phyloP scores from a whole-genome alignment of 1,140 invertebrate species.

The Psix sp. region DNA sequence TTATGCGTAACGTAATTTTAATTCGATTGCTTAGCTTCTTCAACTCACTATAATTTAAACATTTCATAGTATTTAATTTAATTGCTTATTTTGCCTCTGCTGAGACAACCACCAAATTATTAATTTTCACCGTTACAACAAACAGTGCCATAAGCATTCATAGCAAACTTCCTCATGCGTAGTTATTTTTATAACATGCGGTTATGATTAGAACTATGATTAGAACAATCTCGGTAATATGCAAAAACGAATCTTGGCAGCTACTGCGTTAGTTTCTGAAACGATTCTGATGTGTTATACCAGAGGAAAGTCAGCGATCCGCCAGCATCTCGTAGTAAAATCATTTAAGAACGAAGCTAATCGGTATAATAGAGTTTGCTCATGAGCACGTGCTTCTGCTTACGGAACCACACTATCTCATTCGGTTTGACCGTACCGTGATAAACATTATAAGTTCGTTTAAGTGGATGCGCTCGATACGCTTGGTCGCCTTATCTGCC shows the following conservation, averaged over 20 bases:
- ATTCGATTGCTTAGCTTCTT: no score
- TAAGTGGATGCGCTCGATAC: constrained; percentile 38
- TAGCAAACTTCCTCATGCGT: constrained; percentile 3
- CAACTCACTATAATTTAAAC: constrained; percentile 4
- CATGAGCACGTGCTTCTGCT: constrained; percentile 56
- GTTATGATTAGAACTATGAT: no score
- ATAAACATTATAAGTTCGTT: constrained; percentile 20
- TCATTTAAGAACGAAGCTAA: constrained; percentile 53
- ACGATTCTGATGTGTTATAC: constrained; percentile 14
- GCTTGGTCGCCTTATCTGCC: constrained; percentile 35
- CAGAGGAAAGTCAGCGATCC: constrained; percentile 39
- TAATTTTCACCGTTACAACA: constrained; percentile 3
- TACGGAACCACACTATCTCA: constrained; percentile 41
- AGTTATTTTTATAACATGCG: constrained; percentile 9
- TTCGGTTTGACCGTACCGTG: constrained; percentile 26
- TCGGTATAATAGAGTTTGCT: constrained; percentile 46
- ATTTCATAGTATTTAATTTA: constrained; percentile 5
- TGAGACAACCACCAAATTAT: constrained; percentile 21
- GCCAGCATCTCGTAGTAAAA: constrained; percentile 39
- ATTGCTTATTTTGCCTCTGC: not conserved
- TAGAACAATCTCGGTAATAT: constrained; percentile 12
- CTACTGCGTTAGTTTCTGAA: constrained; percentile 26
- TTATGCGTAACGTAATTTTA: no score
- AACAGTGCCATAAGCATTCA: not conserved
- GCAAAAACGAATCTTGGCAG: constrained; percentile 17